These are phyloP conservation scores for Sycobia sp. DNA, from an alignment of 1,140 invertebrate species.

Conservation along the genomic window DNA sequence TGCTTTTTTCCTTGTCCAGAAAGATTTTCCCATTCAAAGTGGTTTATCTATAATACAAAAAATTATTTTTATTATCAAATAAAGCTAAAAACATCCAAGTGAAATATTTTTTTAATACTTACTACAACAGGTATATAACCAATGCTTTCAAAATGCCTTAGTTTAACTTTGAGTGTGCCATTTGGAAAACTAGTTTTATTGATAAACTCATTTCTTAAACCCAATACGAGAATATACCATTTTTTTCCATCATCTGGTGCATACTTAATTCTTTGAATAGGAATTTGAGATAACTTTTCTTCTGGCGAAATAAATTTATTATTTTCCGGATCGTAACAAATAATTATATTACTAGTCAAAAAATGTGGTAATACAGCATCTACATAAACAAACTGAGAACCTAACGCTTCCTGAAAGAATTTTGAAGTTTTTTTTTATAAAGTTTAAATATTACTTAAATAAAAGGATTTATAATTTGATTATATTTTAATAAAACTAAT, in stretches of 20 bases:
- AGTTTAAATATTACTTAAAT: neutral
- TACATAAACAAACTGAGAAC: neutral
- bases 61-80: neutral
- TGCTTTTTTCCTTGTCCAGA: neutral
- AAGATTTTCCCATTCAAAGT: neutral
- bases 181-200: slow-evolving; percentile 47
- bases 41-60: neutral
- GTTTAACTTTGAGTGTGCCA: slow-evolving; percentile 60
- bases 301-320: slow-evolving; percentile 3
- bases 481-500: no score
- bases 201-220: slow-evolving; percentile 48
- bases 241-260: slow-evolving; percentile 50
- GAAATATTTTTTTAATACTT: slow-evolving; percentile 42
- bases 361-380: no score
- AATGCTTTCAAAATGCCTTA: slow-evolving; percentile 63
- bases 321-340: slow-evolving; percentile 10
- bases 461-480: no score
- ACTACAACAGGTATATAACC: slow-evolving; percentile 67
- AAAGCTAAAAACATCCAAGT: neutral
- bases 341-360: neutral
- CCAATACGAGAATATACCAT: slow-evolving; percentile 60
- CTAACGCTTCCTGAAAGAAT: slow-evolving; percentile 9
- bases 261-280: slow-evolving; percentile 54
- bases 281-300: slow-evolving; percentile 46
- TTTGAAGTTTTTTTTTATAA: neutral